These are phyloP conservation scores for Probaryconus sp. DNA, from an alignment of 1,140 invertebrate genomes.

Conservation along the genomic window DNA sequence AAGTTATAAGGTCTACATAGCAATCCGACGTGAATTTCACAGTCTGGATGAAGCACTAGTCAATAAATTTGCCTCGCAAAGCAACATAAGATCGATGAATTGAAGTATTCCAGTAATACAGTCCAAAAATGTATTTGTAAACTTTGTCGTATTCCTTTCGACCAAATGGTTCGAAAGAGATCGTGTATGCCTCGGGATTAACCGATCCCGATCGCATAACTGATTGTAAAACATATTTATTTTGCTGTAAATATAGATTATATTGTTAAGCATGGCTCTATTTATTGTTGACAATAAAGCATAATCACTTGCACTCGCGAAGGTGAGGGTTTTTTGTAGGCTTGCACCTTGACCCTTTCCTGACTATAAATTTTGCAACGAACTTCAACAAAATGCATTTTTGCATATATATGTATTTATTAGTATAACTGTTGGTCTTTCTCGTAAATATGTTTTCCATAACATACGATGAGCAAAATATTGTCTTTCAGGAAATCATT, in stretches of 20 bases:
- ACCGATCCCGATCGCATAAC: conserved; percentile 33
- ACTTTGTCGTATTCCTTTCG: conserved; percentile 13
- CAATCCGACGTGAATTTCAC: conserved; percentile 25
- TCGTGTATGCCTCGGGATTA: conserved; percentile 12
- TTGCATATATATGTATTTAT: neutral
- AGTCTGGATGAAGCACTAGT: conserved; percentile 42
- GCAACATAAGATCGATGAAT: conserved; percentile 12
- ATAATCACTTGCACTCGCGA: conserved; percentile 67
- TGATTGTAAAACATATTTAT: conserved; percentile 64
- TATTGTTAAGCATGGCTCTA: conserved; percentile 71
- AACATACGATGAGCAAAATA: no score
- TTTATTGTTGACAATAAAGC: conserved; percentile 76
- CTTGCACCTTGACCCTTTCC: conserved; percentile 70
- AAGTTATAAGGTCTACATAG: conserved; percentile 48
- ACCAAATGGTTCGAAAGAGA: neutral
- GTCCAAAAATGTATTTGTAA: conserved; percentile 33
- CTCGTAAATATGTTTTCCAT: no score
- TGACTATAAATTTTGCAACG: conserved; percentile 15
- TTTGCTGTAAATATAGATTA: conserved; percentile 71
- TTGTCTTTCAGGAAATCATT: no score
- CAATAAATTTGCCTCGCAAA: conserved; percentile 50
- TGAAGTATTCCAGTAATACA: conserved; percentile 29
- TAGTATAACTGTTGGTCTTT: no score
- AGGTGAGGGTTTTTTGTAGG: conserved; percentile 74
- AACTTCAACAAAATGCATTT: conserved; percentile 3